Conservation (phyloP, 2,797 vertebrate genomes). For the Pristis pectinata region DNA sequence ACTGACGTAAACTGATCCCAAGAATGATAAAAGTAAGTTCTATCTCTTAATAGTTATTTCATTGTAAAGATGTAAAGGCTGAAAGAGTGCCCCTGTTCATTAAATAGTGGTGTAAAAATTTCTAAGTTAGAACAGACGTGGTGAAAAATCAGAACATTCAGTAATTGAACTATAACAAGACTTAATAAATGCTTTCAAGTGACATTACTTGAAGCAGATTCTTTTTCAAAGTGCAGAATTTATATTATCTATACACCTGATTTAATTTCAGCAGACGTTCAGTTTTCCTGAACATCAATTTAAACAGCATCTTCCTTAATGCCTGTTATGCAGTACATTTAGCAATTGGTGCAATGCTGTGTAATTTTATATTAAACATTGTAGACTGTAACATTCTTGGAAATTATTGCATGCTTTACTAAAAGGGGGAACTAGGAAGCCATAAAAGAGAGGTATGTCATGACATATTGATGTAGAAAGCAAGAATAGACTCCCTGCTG, state of each 20-base stretch:
- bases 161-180: background rate
- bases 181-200: background rate
- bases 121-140: background rate
- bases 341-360: background rate
- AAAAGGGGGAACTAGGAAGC: background rate
- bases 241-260: no score
- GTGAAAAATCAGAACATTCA: background rate
- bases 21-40: background rate
- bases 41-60: background rate
- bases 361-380: background rate
- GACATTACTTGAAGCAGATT: background rate
- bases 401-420: background rate
- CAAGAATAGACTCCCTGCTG: background rate
- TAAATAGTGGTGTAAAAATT: background rate
- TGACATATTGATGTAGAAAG: conserved; percentile 27
- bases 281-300: background rate
- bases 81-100: background rate
- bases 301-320: background rate
- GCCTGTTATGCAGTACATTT: background rate
- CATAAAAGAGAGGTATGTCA: conserved; percentile 29
- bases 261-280: background rate
- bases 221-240: background rate
- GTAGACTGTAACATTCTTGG: background rate
- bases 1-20: background rate
- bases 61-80: background rate